A percentile compares a stretch with the other conserved stretches of the same genome.
Conservation (phyloP, 2,797 vertebrate genomes). For the Kryptopterus vitreolus region DNA sequence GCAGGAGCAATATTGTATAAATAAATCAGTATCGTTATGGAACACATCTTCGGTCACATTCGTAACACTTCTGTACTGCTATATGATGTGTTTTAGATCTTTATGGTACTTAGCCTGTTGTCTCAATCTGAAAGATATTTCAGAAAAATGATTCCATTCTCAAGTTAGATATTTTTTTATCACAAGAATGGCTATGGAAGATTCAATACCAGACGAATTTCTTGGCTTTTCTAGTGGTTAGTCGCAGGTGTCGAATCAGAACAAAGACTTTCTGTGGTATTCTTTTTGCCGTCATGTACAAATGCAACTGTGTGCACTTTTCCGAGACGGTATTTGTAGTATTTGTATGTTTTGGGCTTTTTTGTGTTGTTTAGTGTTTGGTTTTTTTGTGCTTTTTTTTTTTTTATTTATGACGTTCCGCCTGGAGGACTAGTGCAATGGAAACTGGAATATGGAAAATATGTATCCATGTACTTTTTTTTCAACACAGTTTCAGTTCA, state of each 20-base stretch:
- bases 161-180: neutral
- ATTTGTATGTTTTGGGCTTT: slow-evolving; percentile 59
- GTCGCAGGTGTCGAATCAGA: slow-evolving; percentile 53
- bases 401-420: slow-evolving; percentile 81
- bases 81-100: neutral
- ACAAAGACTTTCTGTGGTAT: slow-evolving; percentile 59
- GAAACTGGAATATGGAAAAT: slow-evolving; percentile 67
- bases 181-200: neutral
- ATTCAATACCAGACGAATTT: neutral
- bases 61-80: slow-evolving; percentile 5
- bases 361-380: slow-evolving; percentile 54
- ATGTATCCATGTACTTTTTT: slow-evolving; percentile 45
- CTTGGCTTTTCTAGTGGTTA: slow-evolving; percentile 9
- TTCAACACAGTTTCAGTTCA: slow-evolving; percentile 19
- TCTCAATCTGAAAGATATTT: neutral
- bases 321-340: slow-evolving; percentile 76
- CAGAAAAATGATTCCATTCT: neutral
- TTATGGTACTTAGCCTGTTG: neutral
- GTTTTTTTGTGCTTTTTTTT: no score
- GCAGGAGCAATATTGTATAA: neutral
- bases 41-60: slow-evolving; percentile 27
- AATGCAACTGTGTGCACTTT: slow-evolving; percentile 83
- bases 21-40: neutral
- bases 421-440: slow-evolving; percentile 85
- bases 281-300: slow-evolving; percentile 66